phyloP scores from a whole-genome alignment of 2,888 invertebrate species.

The Drosophila percnosoma region DNA sequence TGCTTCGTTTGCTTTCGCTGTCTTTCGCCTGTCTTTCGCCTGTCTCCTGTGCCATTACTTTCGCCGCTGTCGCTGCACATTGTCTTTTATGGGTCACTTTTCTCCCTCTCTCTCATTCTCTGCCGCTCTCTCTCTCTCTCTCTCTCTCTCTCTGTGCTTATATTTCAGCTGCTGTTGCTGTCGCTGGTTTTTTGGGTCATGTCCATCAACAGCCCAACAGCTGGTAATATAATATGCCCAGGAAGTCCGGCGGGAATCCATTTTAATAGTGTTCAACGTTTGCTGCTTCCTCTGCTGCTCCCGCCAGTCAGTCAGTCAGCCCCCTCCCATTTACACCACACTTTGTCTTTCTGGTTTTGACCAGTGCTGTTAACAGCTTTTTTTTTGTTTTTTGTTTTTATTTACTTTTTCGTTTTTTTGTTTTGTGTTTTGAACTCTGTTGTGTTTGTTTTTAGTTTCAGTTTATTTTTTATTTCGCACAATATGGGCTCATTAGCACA shows the following conservation, averaged over 20 bases:
- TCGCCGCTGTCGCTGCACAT: conserved; percentile 63
- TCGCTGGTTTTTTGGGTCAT: conserved; percentile 68
- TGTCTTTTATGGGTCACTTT: conserved; percentile 67
- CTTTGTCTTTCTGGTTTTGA: conserved; percentile 23
- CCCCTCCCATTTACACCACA: too few relatives aligned
- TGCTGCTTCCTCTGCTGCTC: conserved; percentile 24
- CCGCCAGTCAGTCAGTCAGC: background rate
- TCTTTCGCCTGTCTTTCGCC: conserved; percentile 22
- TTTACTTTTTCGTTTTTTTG: conserved; percentile 23
- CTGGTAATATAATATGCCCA: conserved; percentile 75
- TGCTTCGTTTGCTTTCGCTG: conserved; percentile 33
- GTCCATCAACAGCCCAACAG: conserved; percentile 70
- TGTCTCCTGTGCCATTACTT: conserved; percentile 57
- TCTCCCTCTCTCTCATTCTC: background rate
- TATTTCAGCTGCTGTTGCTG: conserved; percentile 21
- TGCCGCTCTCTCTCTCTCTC: background rate
- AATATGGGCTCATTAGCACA: conserved; percentile 80
- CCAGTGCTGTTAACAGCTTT: conserved; percentile 59
- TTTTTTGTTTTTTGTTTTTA: conserved; percentile 36
- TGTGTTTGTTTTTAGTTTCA: conserved; percentile 47
- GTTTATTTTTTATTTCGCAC: conserved; percentile 62
- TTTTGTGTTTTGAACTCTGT: background rate
- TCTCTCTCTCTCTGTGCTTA: background rate
- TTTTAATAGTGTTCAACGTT: conserved; percentile 71
- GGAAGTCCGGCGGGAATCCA: conserved; percentile 81